Conservation (phyloP, 2,888 invertebrate species). For the Galerucella pusilla region DNA sequence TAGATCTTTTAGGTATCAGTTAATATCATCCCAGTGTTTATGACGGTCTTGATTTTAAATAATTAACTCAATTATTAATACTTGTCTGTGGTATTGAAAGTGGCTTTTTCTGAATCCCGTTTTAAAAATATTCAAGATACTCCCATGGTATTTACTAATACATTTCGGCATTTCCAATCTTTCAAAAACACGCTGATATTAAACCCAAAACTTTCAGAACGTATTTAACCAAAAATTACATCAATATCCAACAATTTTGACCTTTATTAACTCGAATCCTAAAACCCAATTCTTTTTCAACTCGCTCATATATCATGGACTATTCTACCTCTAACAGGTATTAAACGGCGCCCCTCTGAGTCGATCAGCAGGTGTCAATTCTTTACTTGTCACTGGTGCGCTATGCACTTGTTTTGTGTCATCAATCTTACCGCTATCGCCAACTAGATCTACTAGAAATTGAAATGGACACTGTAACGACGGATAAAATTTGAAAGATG, state of each 20-base stretch:
- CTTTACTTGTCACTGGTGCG: slow-evolving; percentile 54
- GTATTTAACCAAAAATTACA: slow-evolving; percentile 2
- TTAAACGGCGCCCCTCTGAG: slow-evolving; percentile 41
- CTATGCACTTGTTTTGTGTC: slow-evolving; percentile 50
- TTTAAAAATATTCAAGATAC: neutral
- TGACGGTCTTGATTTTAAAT: no score
- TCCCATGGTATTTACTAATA: slow-evolving; percentile 19
- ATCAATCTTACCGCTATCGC: slow-evolving; percentile 54
- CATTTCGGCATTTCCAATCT: slow-evolving; percentile 27
- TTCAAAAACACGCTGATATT: slow-evolving; percentile 29
- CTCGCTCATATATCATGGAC: neutral
- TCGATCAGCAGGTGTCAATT: slow-evolving; percentile 51
- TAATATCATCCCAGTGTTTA: no score
- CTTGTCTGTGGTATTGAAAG: no score
- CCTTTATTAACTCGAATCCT: neutral
- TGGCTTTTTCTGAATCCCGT: neutral
- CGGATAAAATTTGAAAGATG: slow-evolving; percentile 30
- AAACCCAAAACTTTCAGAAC: neutral
- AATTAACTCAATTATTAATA: no score
- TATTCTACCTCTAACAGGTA: slow-evolving; percentile 19
- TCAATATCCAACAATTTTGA: slow-evolving; percentile 5
- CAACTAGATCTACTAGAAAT: slow-evolving; percentile 49
- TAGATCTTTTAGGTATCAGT: no score
- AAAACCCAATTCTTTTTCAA: slow-evolving; percentile 2
- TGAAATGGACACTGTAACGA: slow-evolving; percentile 35